phyloP scores from a whole-genome alignment of 2,888 invertebrate species.

The Himalopsyche kuldschensis region DNA sequence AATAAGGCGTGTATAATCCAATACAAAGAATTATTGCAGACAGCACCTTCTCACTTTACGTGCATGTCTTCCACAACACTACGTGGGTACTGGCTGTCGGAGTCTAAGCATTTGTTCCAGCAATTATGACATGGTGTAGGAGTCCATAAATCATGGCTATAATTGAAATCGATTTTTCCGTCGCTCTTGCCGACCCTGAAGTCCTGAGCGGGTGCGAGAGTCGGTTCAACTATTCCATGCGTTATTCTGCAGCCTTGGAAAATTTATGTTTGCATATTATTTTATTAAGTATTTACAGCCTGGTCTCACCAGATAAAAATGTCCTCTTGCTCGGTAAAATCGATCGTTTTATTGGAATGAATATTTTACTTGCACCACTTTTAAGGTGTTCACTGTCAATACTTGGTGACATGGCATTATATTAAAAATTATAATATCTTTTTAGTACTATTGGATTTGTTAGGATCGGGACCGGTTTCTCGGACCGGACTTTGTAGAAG shows the following conservation, averaged over 20 bases:
- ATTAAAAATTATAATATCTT: too few species aligned
- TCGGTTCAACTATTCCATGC: background rate
- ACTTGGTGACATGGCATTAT: too few species aligned
- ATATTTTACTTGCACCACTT: too few species aligned
- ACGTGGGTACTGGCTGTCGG: background rate
- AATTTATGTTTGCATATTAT: background rate
- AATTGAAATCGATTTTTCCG: conserved; percentile 1
- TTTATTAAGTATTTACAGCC: background rate
- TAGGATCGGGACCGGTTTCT: too few species aligned
- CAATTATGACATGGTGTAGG: background rate
- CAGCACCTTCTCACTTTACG: background rate
- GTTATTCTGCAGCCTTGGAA: background rate
- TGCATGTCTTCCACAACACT: background rate
- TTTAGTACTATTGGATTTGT: too few species aligned
- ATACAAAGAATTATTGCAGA: too few species aligned
- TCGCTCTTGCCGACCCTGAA: background rate
- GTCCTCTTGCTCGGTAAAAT: too few species aligned
- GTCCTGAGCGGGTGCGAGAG: background rate
- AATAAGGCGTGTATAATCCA: too few species aligned
- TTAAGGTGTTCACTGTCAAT: too few species aligned
- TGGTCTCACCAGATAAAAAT: too few species aligned
- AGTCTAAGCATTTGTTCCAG: background rate
- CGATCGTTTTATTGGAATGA: too few species aligned
- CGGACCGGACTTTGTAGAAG: too few species aligned
- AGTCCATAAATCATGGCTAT: background rate